Evolutionary conservation across 2,113 vertebrate species (phyloP), one percentile per base, ranked within the genome.

Genomic region (Oostethus manadensis): DNA sequence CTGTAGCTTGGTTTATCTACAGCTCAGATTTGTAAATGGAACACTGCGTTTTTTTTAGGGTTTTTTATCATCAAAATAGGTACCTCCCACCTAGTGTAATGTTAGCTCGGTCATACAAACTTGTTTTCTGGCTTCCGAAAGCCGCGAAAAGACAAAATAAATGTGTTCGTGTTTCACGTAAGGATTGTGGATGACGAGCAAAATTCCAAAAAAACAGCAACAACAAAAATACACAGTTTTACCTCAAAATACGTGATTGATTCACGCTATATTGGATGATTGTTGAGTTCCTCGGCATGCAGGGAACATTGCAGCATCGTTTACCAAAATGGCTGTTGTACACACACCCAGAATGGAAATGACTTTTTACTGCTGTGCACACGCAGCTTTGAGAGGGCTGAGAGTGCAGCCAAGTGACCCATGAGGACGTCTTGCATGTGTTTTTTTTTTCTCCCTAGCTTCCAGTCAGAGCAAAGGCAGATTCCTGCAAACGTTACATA

Each of bases 361-460:
- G 2, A 60, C 56, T 59, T 58, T 68, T 68, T 56, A 22, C 58
- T 56, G 50, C 33, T 49, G 62, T 40, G 56, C 49, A 58, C 46
- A 59, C 56, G 47, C 23, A 29, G 29, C 74, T 58, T 62, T 44
- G 23, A 58, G 51, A 40, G 10, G 21, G 46, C 53, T 60, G 65
- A 66, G 58, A 47, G 58, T 64, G 46, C 44, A 66, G 43, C 35
- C 47, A 66, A 69, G 67, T 66, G 63, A 75, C 65, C 80, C 66
- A 61, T 58, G 47, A 54, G 38, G 66, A 73, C 65, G 56, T 40
- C 51, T 45, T 63, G 47, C 51, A 33, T 35, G 51, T 29, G 16
- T 29, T 50, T 47, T 10, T 7, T 50, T 22, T 2, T 23, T 50
- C 7, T 49, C n/a, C 21, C 47, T 17, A 8, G 56, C 42, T 47